Percentiles rank a stretch among this genome's conserved stretches.
Conservation (phyloP, 2,797 vertebrate genomes). For the Eospalax fontanierii region DNA sequence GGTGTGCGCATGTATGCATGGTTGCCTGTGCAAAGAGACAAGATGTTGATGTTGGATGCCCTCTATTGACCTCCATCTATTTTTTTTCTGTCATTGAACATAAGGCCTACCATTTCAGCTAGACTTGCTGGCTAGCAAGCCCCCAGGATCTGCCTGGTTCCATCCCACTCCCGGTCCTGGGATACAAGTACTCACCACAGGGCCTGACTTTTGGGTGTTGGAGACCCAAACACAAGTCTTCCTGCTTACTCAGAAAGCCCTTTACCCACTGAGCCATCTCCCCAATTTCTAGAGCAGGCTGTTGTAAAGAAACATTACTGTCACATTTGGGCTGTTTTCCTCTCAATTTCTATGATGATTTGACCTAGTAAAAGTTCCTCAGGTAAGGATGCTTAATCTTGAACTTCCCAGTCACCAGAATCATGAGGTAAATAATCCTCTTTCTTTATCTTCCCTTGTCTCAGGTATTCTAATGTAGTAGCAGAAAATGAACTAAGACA, state of each 20-base stretch:
- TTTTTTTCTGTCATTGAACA: neutral
- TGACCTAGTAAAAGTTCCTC: neutral
- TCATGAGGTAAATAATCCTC: neutral
- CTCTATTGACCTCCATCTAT: neutral
- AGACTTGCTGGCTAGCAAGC: neutral
- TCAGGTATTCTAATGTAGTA: neutral
- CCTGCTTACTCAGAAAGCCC: neutral
- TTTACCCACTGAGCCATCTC: neutral
- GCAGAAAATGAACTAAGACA: neutral
- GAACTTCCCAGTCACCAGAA: neutral
- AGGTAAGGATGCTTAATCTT: neutral
- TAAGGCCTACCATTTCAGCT: neutral
- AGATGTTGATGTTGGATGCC: neutral
- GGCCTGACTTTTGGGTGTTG: neutral
- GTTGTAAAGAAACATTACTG: neutral
- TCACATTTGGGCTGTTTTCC: neutral
- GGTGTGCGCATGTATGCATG: too few relatives aligned
- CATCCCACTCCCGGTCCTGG: neutral
- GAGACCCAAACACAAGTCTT: too few relatives aligned
- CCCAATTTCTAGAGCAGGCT: neutral
- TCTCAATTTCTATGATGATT: neutral
- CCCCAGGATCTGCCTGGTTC: neutral
- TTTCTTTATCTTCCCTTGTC: neutral
- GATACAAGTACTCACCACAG: neutral
- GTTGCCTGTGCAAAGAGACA: neutral